A percentile compares a stretch with the other conserved stretches of the same genome.
Evolutionary conservation across 2,113 vertebrate species (phyloP).

Genomic region (Mixornis gularis): DNA sequence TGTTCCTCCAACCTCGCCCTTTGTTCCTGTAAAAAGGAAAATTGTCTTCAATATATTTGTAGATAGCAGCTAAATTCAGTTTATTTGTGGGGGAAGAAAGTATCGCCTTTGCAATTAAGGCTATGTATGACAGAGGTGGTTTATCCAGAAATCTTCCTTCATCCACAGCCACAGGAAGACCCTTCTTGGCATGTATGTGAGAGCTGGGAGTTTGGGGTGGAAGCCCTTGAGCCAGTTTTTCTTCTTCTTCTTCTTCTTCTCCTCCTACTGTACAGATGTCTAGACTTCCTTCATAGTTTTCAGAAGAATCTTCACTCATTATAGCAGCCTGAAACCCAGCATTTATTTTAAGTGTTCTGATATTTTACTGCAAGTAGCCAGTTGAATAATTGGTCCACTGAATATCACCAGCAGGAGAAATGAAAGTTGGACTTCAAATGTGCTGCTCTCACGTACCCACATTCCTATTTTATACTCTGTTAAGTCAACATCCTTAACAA

Average conservation of each 20-base stretch:
- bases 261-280: not conserved
- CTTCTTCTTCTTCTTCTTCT: not conserved
- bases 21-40: constrained; percentile 63
- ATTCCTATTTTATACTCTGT: constrained; percentile 44
- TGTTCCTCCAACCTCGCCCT: constrained; percentile 59
- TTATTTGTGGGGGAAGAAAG: constrained; percentile 63
- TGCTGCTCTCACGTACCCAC: not conserved
- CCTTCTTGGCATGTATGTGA: not conserved
- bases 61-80: constrained; percentile 69
- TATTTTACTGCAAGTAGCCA: not conserved
- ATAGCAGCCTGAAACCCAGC: not conserved
- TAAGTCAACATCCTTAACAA: constrained; percentile 43
- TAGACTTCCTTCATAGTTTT: not conserved
- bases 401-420: not conserved
- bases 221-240: not conserved
- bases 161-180: not conserved
- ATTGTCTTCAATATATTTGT: constrained; percentile 66
- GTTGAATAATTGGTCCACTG: not conserved
- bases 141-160: constrained; percentile 36
- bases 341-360: not conserved
- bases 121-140: constrained; percentile 62
- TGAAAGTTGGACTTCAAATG: not conserved
- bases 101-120: constrained; percentile 70
- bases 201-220: not conserved
- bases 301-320: constrained; percentile 3